Conservation (phyloP, 2,888 invertebrate genomes). For the Noctua fimbriata region DNA sequence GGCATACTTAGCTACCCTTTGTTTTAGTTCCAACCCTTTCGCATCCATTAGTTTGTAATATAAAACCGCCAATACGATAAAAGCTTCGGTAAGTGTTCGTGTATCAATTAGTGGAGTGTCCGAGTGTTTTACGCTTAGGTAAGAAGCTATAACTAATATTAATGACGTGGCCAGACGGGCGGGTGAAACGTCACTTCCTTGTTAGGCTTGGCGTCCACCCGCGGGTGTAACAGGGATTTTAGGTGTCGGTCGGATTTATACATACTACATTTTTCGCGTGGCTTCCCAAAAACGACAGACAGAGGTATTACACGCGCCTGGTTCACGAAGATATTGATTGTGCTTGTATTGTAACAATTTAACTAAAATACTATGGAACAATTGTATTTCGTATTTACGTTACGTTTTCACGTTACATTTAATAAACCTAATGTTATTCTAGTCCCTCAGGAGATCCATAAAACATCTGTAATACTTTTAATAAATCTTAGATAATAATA, state of each 20-base stretch:
- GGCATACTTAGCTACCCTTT: slow-evolving; percentile 46
- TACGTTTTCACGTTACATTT: neutral
- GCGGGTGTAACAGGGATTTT: neutral
- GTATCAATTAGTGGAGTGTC: slow-evolving; percentile 77
- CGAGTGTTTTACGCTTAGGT: slow-evolving; percentile 69
- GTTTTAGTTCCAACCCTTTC: slow-evolving; percentile 74
- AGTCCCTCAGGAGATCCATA: neutral
- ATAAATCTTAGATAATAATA: neutral
- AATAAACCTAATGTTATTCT: neutral
- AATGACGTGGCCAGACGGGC: slow-evolving; percentile 54
- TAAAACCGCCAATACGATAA: slow-evolving; percentile 78
- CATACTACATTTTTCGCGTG: neutral
- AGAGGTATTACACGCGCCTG: too few relatives aligned
- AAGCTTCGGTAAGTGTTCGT: slow-evolving; percentile 74
- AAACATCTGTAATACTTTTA: neutral
- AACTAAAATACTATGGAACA: too few relatives aligned
- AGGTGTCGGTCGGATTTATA: neutral
- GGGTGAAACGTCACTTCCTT: slow-evolving; percentile 57
- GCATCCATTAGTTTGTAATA: slow-evolving; percentile 79
- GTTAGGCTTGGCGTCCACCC: neutral
- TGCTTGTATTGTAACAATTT: too few relatives aligned
- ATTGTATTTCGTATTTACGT: too few relatives aligned
- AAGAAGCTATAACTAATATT: slow-evolving; percentile 65
- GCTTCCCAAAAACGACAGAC: neutral
- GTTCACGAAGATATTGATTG: too few relatives aligned